Evolutionary conservation across 1,140 invertebrate genomes (phyloP).

Genomic region (Drosophila orena): DNA sequence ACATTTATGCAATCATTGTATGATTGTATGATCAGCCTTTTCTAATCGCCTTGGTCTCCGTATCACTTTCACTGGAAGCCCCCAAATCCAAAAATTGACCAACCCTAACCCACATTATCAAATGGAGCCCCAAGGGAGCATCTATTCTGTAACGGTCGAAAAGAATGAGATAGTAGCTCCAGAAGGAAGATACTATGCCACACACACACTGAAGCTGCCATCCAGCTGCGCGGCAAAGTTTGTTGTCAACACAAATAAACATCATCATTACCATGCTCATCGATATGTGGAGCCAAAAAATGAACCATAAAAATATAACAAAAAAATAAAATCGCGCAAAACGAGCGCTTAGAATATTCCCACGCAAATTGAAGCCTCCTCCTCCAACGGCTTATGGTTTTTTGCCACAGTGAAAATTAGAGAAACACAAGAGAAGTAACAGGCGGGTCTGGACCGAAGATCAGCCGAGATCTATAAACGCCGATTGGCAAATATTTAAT

Average conservation of each 20-base stretch:
- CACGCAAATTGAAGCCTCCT: constrained; percentile 56
- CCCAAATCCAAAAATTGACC: not conserved
- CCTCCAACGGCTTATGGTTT: constrained; percentile 20
- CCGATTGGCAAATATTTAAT: constrained; percentile 83
- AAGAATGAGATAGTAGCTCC: constrained; percentile 8
- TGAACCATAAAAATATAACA: constrained; percentile 20
- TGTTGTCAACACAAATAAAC: constrained; percentile 81
- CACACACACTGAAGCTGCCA: constrained; percentile 2
- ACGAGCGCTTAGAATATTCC: constrained; percentile 67
- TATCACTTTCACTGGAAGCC: no score
- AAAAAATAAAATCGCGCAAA: constrained; percentile 26
- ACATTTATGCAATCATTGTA: no score
- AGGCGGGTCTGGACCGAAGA: constrained; percentile 33
- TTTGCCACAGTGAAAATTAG: constrained; percentile 63
- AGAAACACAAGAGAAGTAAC: constrained; percentile 31
- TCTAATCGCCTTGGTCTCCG: no score
- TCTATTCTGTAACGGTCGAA: constrained; percentile 76
- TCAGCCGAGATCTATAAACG: constrained; percentile 78
- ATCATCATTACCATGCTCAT: constrained; percentile 63
- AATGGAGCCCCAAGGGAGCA: constrained; percentile 3
- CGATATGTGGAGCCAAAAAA: constrained; percentile 36
- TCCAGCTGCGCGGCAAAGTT: constrained; percentile 54
- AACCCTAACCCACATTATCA: not conserved
- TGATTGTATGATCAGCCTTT: no score
- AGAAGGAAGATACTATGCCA: not conserved